These are phyloP conservation scores for Vombatus ursinus DNA, from an alignment of 2,113 vertebrate species.

Conservation along the genomic window DNA sequence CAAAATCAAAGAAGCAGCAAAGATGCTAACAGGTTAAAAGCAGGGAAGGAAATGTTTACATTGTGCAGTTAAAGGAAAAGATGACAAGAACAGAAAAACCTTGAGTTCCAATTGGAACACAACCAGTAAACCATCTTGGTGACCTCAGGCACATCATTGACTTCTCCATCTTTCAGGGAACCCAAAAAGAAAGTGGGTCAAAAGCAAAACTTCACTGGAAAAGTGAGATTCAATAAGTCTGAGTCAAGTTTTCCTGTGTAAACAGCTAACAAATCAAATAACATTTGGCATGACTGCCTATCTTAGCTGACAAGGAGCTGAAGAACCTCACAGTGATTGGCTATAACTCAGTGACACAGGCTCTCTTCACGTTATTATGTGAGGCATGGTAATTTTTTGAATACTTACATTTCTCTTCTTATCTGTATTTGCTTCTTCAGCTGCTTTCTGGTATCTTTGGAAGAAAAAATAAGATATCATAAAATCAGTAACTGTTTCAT, in stretches of 20 bases:
- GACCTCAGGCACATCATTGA: constrained; percentile 68
- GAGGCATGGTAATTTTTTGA: constrained; percentile 28
- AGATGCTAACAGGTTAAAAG: constrained; percentile 70
- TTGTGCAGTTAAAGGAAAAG: constrained; percentile 47
- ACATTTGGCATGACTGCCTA: constrained; percentile 5
- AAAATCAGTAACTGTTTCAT: neutral
- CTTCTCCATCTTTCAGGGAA: constrained; percentile 54
- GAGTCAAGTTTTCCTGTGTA: constrained; percentile 61
- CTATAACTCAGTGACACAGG: constrained; percentile 28
- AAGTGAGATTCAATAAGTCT: constrained; percentile 15
- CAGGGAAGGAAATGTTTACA: constrained; percentile 50
- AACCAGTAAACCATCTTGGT: constrained; percentile 58
- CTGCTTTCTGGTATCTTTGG: constrained; percentile 88
- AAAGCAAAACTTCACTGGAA: constrained; percentile 38
- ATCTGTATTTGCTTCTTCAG: constrained; percentile 85
- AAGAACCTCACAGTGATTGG: constrained; percentile 1
- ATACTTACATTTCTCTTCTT: constrained; percentile 85
- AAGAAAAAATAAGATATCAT: neutral
- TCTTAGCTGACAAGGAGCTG: neutral
- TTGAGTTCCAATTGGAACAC: constrained; percentile 47
- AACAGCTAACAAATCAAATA: constrained; percentile 35
- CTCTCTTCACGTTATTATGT: neutral
- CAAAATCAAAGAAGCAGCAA: constrained; percentile 26
- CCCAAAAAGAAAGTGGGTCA: constrained; percentile 32
- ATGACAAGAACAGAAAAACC: neutral